A percentile compares a stretch with the other conserved stretches of the same genome.
phyloP scores from a whole-genome alignment of 1,140 invertebrate genomes.

The Cotesia chilonis region DNA sequence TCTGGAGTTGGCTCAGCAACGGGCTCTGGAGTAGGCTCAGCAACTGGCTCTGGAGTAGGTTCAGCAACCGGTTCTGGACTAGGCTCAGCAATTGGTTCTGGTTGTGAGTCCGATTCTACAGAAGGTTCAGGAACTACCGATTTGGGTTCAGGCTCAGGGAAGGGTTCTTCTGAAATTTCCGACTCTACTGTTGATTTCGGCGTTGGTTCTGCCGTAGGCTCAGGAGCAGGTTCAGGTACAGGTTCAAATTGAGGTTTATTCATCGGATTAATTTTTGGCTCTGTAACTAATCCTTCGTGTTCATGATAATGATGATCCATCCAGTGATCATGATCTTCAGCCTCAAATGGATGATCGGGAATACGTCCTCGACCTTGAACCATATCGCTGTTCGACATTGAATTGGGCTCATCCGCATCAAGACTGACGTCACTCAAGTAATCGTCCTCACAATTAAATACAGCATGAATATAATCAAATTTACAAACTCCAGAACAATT shows the following conservation, averaged over 20 bases:
- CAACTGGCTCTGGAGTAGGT: constrained; percentile 42
- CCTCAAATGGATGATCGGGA: constrained; percentile 57
- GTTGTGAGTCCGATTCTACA: not conserved
- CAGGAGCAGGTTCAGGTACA: constrained; percentile 47
- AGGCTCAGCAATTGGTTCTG: constrained; percentile 23
- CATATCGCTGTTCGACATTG: constrained; percentile 42
- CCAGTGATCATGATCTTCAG: constrained; percentile 53
- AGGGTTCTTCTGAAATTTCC: constrained; percentile 28
- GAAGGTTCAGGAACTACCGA: constrained; percentile 1
- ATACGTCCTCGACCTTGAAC: constrained; percentile 60
- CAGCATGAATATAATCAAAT: constrained; percentile 72
- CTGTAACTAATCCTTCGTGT: too few relatives aligned
- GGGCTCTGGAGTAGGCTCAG: not conserved
- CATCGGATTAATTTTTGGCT: constrained; percentile 40
- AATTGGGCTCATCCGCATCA: constrained; percentile 43
- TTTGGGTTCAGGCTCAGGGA: constrained; percentile 44
- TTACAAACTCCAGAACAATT: constrained; percentile 80
- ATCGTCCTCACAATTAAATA: constrained; percentile 70
- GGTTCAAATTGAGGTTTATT: constrained; percentile 50
- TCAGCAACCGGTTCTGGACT: constrained; percentile 19
- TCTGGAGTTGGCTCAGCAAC: not conserved
- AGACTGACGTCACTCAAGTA: constrained; percentile 53
- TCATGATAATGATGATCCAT: constrained; percentile 32
- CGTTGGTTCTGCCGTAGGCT: constrained; percentile 46
- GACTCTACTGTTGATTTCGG: not conserved